Percentiles rank a stretch among this genome's conserved stretches.
Evolutionary conservation across 2,888 invertebrate species (phyloP).

Genomic region (Eupsilia transversa): DNA sequence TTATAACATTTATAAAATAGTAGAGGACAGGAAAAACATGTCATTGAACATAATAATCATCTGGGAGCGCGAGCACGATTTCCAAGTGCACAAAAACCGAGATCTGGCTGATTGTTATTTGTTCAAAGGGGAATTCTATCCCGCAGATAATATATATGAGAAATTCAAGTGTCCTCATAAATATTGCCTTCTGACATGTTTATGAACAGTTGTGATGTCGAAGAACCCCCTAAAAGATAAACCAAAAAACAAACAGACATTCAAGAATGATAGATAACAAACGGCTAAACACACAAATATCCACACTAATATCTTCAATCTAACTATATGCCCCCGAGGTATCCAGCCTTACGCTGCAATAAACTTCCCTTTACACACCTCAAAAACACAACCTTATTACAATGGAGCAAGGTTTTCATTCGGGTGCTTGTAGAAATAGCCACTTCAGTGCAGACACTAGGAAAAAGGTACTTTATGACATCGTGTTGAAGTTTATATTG

Average conservation of each 20-base stretch:
- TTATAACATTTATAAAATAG: too few relatives aligned
- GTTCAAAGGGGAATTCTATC: conserved; percentile 10
- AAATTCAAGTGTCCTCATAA: not conserved
- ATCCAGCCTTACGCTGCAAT: conserved; percentile 61
- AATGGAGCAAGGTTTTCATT: conserved; percentile 1
- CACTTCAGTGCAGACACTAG: not conserved
- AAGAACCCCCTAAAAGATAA: conserved; percentile 27
- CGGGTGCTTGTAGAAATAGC: not conserved
- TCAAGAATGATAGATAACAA: conserved; percentile 43
- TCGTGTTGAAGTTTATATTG: not conserved
- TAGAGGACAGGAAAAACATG: not conserved
- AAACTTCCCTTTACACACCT: conserved; percentile 29
- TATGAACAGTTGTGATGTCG: not conserved
- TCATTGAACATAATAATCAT: too few relatives aligned
- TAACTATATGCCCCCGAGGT: conserved; percentile 55
- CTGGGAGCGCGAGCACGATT: too few relatives aligned
- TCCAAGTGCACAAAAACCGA: not conserved
- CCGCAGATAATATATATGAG: not conserved
- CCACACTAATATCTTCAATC: conserved; percentile 60
- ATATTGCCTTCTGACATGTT: conserved; percentile 17
- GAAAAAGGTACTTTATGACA: conserved; percentile 22
- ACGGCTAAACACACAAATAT: conserved; percentile 47
- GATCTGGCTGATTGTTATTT: conserved; percentile 7
- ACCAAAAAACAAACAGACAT: conserved; percentile 25
- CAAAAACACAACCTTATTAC: conserved; percentile 18